A percentile compares a stretch with the other conserved stretches of the same genome.
Conservation (phyloP, 2,113 vertebrate species). For the Microtus richardsoni region DNA sequence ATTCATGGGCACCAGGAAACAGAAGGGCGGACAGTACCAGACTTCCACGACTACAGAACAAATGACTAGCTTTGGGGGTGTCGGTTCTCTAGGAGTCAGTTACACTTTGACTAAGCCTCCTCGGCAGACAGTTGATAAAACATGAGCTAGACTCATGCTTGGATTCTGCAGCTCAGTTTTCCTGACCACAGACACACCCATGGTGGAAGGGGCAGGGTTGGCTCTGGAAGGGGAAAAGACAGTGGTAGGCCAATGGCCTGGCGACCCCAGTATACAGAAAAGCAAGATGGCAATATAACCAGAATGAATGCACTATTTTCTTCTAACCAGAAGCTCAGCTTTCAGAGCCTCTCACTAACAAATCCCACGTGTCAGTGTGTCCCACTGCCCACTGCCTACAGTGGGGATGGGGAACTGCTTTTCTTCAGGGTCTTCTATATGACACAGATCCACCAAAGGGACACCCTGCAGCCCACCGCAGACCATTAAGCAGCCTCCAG, state of each 20-base stretch:
- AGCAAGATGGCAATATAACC: background rate
- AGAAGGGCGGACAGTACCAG: background rate
- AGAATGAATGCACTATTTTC: background rate
- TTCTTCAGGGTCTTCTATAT: background rate
- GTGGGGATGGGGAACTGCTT: background rate
- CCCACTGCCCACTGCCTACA: background rate
- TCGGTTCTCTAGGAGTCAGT: background rate
- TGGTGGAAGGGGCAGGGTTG: background rate
- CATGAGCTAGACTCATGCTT: background rate
- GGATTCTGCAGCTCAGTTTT: background rate
- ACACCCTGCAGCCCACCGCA: background rate
- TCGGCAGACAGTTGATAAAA: background rate
- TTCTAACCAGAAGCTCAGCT: background rate
- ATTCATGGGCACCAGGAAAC: background rate
- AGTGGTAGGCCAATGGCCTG: background rate
- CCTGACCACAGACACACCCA: background rate
- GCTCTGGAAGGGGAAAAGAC: background rate
- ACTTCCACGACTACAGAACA: background rate
- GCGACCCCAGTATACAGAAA: background rate
- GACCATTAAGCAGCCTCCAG: background rate
- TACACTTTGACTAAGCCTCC: background rate
- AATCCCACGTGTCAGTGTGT: background rate
- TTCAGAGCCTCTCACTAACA: background rate
- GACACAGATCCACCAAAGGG: conserved; percentile 14
- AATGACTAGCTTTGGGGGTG: background rate